Evolutionary conservation across 1,140 invertebrate species (phyloP).

Genomic region (Ditylenchus dipsaci): DNA sequence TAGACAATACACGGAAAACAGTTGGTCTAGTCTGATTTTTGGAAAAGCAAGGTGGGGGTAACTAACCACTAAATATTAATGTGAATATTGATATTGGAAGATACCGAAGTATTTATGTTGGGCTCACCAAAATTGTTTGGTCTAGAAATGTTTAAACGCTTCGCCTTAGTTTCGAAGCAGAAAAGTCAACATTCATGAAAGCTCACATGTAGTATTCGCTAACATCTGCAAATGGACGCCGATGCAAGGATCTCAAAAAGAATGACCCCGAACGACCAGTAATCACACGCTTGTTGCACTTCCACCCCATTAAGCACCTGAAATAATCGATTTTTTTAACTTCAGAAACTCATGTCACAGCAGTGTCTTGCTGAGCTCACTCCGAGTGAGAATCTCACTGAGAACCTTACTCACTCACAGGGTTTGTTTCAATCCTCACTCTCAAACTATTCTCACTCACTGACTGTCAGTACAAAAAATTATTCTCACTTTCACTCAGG

Average conservation of each 20-base stretch:
- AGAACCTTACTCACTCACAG: too few relatives aligned
- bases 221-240: slow-evolving; percentile 80
- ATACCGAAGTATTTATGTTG: background rate
- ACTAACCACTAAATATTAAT: background rate
- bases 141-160: background rate
- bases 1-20: background rate
- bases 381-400: too few relatives aligned
- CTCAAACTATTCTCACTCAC: too few relatives aligned
- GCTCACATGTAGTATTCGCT: slow-evolving; percentile 91
- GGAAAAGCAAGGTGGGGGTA: background rate
- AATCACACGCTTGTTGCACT: slow-evolving; percentile 69
- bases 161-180: background rate
- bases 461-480: too few relatives aligned
- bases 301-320: slow-evolving; percentile 60
- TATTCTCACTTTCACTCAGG: too few relatives aligned
- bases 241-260: slow-evolving; percentile 84
- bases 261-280: slow-evolving; percentile 68
- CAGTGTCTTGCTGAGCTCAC: too few relatives aligned
- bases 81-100: background rate
- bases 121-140: background rate
- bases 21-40: too few relatives aligned
- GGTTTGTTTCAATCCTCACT: too few relatives aligned
- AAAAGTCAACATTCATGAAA: slow-evolving; percentile 51
- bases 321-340: slow-evolving; percentile 6
- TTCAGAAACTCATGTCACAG: too few relatives aligned